Evolutionary conservation across 35 echinoderm and acorn worm genomes (phyloP), one percentile per base, ranked within the genome.

Genomic region (Apostichopus japonicus): DNA sequence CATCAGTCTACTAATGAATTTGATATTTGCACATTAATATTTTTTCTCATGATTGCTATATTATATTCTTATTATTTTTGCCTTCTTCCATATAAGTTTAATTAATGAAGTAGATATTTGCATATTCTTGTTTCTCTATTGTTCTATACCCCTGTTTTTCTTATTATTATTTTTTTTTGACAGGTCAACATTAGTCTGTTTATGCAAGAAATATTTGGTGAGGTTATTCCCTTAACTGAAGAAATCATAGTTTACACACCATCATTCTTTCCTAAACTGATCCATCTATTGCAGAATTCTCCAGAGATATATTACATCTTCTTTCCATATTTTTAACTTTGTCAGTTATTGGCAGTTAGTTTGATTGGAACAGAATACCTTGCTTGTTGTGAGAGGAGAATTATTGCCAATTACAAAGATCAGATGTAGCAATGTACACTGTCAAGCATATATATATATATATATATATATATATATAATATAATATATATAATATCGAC

Each of bases 171-270:
- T 87, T 77, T 61, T 83, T 17, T 56, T 21, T 54, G 55, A 53
- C 84, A 96, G 95, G 86, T 96, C 24, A 63, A 95, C 65, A 56
- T 97, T 5, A 90, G 13, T 24, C 76, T 58, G n/a, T 93, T 91
- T 78, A 65, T 97, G 78, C 89, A 90, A n/a, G 88, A 90, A 9
- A 87, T 91, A 44, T 94, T 95, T 77, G 96, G 93, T 23, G 52
- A 73, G 4, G 54, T 75, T 4, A 62, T 97, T 24, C 87, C 93
- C 24, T 6, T 53, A 14, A 71, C 79, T 9, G 84, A 93, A 77
- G 78, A 93, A 22, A 76, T 97, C 9, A 24, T 97, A 10, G 93
- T 97, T 10, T 94, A 94, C 77, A 94, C 96, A 6, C 92, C 91
- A 21, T 51, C 90, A 5, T 97, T 90, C 73, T 97, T 97, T 22